Base-by-base conservation (phyloP, 2,113 vertebrate species). In the Chascanopsetta lugubris region DNA sequence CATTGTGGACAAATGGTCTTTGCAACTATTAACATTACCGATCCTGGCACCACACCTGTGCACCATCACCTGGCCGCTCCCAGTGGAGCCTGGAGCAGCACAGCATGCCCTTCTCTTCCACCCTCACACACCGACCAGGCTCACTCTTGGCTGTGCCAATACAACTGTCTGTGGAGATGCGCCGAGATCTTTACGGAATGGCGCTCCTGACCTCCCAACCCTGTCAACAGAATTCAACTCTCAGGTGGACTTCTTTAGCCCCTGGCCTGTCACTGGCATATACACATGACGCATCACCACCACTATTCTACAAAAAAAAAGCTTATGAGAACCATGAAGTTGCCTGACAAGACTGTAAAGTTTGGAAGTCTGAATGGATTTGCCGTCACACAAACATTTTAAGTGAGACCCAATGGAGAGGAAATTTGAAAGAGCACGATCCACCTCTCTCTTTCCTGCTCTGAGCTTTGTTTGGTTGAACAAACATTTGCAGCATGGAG, bases 111-210 rank as follows among this genome's bases (percentile, higher is more conserved):
- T 74, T 77, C 47, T 63, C 58, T 68, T 58, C 61, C 59, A 13
- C 48, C 63, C 22, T 27, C 74, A 89, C 83, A 90, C 86, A 87
- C 76, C 66, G 61, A 10, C 64, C 77, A 87, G 85, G 89, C 87
- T 92, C 61, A 59, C 62, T 51, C 69, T 15, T 61, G 75, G 72
- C 79, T 74, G 73, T 77, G 65, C 42, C 48, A 24, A 45, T 20
- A 21, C 63, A 22, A 42, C 65, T 65, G 60, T 59, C 65, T 65
- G 60, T 56, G 9, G 21, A 18, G 29, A 46, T 54, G 49, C 36
- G 53, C 40, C 18, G 29, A 69, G 43, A 18, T 50, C 4, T 45
- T 68, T 34, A 20, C 29, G 36, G 21, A 54, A 32, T 38, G 60
- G 69, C 67, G 57, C 13, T 24, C 4, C 50, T 15, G 57, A 72